Base-by-base conservation (phyloP, 1,140 invertebrate species). In the Tetranychus cinnabarinus region DNA sequence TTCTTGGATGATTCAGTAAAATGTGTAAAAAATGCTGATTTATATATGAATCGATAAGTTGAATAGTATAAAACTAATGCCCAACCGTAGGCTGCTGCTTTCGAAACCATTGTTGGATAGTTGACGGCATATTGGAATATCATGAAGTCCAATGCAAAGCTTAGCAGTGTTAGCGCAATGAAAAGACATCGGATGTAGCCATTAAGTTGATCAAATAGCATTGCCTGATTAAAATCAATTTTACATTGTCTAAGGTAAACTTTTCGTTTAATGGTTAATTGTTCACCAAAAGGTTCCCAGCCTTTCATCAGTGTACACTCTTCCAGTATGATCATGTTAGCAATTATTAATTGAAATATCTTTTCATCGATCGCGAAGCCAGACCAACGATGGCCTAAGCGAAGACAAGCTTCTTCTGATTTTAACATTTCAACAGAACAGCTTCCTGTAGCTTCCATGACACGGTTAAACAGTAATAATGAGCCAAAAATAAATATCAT, bases 331-430 rank as follows among this genome's bases (percentile, higher is more conserved):
- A 92, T 79, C 60, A 96, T 76, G 66, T 84, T 85, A 45, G 86
- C 88, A 72, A 93, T 92, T 56, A 96, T 86, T 6, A 97, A 76
- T 45, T 97, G 83, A 73, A 97, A 97, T 5, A 85, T 82, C 71
- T 97, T 92, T 0, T 92, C 90, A 10, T 90, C 96, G 66, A 96
- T 83, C 70, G 96, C 91, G 70, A 97, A 85, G 13, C 88, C 85
- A 68, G 84, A 80, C 91, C 91, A 96, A 65, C 82, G 80, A 68
- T 80, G 76, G 1, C 86, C 86, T 64, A 78, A 80, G 68, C 80
- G 78, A 2, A 86, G 69, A 69, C 88, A 91, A 13, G 52, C 72
- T 2, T 76, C 71, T 77, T 84, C 85, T 23, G 74, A 59, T 46
- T 23, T 57, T 52, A 56, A 61, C 3, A 67, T 63, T 37, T 73